Conservation (phyloP, 2,888 invertebrate genomes). For the Perdita meconis region DNA sequence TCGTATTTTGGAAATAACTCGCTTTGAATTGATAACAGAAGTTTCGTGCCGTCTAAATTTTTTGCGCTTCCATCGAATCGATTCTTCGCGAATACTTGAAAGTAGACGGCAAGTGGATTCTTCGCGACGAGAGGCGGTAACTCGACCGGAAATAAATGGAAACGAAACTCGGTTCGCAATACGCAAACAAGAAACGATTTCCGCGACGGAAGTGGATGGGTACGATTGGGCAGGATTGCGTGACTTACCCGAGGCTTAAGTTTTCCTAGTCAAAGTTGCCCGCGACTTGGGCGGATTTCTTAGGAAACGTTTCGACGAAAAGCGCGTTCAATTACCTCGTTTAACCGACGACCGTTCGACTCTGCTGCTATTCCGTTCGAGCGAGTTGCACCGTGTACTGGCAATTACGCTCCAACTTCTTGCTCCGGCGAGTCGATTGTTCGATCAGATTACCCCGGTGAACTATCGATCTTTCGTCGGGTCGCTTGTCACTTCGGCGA, state of each 20-base stretch:
- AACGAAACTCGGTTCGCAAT: not conserved
- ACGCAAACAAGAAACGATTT: slow-evolving; percentile 28
- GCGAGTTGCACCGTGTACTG: not conserved
- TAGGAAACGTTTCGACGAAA: not conserved
- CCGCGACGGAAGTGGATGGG: slow-evolving; percentile 13
- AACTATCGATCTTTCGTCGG: not conserved
- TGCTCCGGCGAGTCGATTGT: slow-evolving; percentile 6
- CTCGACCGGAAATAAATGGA: not conserved
- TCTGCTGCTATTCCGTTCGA: too few species aligned
- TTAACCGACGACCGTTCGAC: not conserved
- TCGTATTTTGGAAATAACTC: too few species aligned
- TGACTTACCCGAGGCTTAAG: not conserved
- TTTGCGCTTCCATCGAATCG: too few species aligned
- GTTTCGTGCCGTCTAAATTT: too few species aligned
- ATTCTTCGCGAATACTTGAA: not conserved
- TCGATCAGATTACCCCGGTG: not conserved
- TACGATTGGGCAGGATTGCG: slow-evolving; percentile 11
- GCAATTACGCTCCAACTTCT: slow-evolving; percentile 18
- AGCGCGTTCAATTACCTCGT: slow-evolving; percentile 9
- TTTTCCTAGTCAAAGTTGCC: slow-evolving; percentile 13
- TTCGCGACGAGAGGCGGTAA: not conserved
- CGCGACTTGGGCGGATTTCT: slow-evolving; percentile 24
- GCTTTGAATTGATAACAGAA: too few species aligned
- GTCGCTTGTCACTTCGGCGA: not conserved
- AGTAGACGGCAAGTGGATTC: not conserved